A percentile compares a stretch with the other conserved stretches of the same genome.
Evolutionary conservation across 2,113 vertebrate genomes (phyloP).

Genomic region (Lichenostomus cassidix): DNA sequence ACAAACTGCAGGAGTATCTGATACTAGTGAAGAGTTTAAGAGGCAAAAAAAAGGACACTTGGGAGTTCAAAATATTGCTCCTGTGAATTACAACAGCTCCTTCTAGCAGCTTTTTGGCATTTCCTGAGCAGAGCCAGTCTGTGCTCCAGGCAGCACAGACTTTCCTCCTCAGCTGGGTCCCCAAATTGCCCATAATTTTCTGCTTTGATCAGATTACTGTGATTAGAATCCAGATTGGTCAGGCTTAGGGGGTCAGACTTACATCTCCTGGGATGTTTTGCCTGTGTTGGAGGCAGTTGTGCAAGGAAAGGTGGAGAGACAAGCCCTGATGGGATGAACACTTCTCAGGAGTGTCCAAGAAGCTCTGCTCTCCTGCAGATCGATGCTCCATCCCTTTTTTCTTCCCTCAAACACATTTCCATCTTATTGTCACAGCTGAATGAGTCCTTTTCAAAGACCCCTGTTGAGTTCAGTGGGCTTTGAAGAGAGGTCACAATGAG

Average conservation of each 20-base stretch:
- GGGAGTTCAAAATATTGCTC: neutral
- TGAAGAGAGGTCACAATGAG: conserved; percentile 32
- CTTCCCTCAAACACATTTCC: neutral
- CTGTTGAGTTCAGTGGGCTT: conserved; percentile 3
- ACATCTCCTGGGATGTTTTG: neutral
- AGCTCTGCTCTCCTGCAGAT: neutral
- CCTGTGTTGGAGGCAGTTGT: neutral
- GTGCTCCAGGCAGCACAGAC: neutral
- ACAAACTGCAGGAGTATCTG: neutral
- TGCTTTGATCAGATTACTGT: neutral
- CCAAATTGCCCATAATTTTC: neutral
- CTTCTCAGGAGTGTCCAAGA: neutral
- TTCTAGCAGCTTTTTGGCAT: neutral
- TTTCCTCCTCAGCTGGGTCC: neutral
- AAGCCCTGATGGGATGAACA: neutral
- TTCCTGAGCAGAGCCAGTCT: neutral
- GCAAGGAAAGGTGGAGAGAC: neutral
- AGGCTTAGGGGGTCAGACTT: neutral
- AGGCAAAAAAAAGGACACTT: neutral
- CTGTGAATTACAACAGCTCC: neutral
- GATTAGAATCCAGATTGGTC: neutral
- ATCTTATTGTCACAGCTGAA: neutral
- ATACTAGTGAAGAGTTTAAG: neutral
- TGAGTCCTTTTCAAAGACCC: neutral
- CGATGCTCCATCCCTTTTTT: neutral